These are phyloP conservation scores for Lagria hirta DNA, from an alignment of 2,888 invertebrate genomes.

Conservation along the genomic window DNA sequence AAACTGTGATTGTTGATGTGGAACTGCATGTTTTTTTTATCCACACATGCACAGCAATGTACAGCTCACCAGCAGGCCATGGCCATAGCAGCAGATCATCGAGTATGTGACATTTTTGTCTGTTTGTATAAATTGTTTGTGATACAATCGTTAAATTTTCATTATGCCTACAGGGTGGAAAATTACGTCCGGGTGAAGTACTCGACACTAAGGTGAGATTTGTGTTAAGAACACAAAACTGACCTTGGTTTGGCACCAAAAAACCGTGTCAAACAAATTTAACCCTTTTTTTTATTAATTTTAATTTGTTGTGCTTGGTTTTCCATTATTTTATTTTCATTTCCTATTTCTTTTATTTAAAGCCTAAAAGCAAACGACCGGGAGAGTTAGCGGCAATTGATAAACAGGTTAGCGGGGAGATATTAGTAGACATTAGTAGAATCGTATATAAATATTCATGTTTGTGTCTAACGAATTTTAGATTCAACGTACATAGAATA, in stretches of 20 bases:
- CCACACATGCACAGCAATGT: slow-evolving; percentile 27
- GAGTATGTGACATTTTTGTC: slow-evolving; percentile 27
- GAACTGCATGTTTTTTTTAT: slow-evolving; percentile 24
- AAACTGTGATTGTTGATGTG: slow-evolving; percentile 15
- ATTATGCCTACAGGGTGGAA: slow-evolving; percentile 66
- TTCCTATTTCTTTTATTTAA: slow-evolving; percentile 66
- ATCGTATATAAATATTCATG: slow-evolving; percentile 42
- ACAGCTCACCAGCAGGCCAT: slow-evolving; percentile 28
- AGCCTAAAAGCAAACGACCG: slow-evolving; percentile 71
- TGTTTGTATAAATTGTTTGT: slow-evolving; percentile 11
- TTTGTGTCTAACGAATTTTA: slow-evolving; percentile 52
- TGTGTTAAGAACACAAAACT: slow-evolving; percentile 58
- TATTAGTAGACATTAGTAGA: slow-evolving; percentile 34
- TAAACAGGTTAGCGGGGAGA: slow-evolving; percentile 67
- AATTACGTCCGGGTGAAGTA: slow-evolving; percentile 78
- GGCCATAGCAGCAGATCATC: slow-evolving; percentile 21
- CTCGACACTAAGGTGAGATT: slow-evolving; percentile 75
- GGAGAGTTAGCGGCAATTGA: slow-evolving; percentile 67
- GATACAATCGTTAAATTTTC: slow-evolving; percentile 17
- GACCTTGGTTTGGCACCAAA: slow-evolving; percentile 49
- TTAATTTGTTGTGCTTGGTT: slow-evolving; percentile 35
- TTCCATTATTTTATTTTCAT: slow-evolving; percentile 41
- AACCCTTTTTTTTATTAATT: slow-evolving; percentile 36
- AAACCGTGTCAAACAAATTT: slow-evolving; percentile 32
- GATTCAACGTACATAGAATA: slow-evolving; percentile 29